phyloP scores from a whole-genome alignment of 2,113 vertebrate species.

The Odontesthes bonariensis region DNA sequence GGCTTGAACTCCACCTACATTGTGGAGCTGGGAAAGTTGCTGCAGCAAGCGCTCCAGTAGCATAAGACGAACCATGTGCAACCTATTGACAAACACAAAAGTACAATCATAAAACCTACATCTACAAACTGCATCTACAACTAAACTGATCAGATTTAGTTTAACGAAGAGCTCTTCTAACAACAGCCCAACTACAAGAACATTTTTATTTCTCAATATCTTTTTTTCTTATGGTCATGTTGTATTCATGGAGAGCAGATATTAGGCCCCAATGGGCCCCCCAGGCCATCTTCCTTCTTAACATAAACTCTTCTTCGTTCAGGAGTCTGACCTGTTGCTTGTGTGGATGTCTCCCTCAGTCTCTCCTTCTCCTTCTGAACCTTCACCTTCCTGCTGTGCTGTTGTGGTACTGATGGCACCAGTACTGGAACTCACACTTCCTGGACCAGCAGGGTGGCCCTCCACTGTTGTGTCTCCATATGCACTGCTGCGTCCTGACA shows the following conservation, averaged over 20 bases:
- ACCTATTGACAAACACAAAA: conserved; percentile 75
- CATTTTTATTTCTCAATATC: background rate
- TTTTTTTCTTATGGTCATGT: no score
- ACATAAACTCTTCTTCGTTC: background rate
- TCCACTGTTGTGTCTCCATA: conserved; percentile 94
- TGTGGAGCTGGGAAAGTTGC: conserved; percentile 92
- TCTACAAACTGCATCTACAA: no score
- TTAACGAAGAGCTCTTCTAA: background rate
- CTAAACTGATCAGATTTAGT: background rate
- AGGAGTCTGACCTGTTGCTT: conserved; percentile 89
- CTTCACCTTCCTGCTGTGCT: conserved; percentile 96
- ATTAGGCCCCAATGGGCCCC: no score
- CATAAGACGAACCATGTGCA: conserved; percentile 98
- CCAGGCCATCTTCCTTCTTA: no score
- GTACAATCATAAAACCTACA: background rate
- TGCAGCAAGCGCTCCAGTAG: conserved; percentile 95
- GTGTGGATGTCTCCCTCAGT: conserved; percentile 93
- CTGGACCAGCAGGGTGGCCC: conserved; percentile 93
- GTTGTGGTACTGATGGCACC: conserved; percentile 97
- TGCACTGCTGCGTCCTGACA: conserved; percentile 96
- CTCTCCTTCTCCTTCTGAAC: conserved; percentile 94
- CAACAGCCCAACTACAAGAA: background rate
- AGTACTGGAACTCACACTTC: conserved; percentile 97
- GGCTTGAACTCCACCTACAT: conserved; percentile 94
- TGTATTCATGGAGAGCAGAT: no score